Evolutionary conservation across 2,113 vertebrate genomes (phyloP), one percentile per base, ranked within the genome.

Genomic region (Rhipidura dahli): DNA sequence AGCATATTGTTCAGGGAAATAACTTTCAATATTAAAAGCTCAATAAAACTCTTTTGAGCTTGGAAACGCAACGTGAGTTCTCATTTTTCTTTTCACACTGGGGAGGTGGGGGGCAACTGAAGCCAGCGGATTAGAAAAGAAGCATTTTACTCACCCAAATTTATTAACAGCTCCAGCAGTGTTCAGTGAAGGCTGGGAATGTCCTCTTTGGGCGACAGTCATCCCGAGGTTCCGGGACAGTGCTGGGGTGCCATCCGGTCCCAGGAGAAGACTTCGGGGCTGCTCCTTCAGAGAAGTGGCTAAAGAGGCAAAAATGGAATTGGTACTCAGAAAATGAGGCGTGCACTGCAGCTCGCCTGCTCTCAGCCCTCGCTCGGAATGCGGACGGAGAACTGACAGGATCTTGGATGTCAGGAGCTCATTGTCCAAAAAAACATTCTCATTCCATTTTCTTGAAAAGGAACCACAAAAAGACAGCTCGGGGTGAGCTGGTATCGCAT

Each of bases 191-290:
- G 97, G 83, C 89, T 98, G 98, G 84, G 97, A 92, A 92, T 92
- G 84, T 97, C 98, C 98, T 95, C 98, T 98, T 39, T 97, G 98
- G 69, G 97, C 51, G 97, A 98, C 88, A 96, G 99, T 99, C 99
- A 99, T 99, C 93, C 99, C 99, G 98, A 98, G 97, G 97, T 96
- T 93, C 93, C 98, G 97, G 39, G 97, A 76, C 4, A 96, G 94
- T 40, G 94, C 97, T 18, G 98, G 96, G 97, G 97, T 98, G 98
- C 99, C 99, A 98, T 99, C 97, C 26, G 98, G 65, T 71, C 97
- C 96, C 96, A 98, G 95, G 89, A 97, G 97, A 50, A 96, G 92
- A 39, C 91, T 94, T 64, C 97, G 96, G 13, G 97, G 96, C 53
- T 97, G 98, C 88, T 99, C 99, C 96, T 98, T 98, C 60, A 98